Percentiles rank a stretch among this genome's conserved stretches.
Evolutionary conservation across 53 echinoderm and acorn worm species (phyloP).

Genomic region (Pentamera pediparva): DNA sequence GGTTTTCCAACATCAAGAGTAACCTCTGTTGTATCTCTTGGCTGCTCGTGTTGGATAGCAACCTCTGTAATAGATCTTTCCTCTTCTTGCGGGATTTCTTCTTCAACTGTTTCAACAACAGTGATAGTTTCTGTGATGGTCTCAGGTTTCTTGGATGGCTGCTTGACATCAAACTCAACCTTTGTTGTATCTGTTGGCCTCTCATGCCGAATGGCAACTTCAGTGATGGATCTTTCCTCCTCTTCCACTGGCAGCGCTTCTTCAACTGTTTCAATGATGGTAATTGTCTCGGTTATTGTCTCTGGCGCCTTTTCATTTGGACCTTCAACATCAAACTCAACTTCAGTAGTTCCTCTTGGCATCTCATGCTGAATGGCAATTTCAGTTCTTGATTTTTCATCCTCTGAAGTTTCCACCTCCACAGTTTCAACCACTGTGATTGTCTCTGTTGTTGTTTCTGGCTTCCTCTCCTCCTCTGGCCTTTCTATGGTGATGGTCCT

Average conservation of each 20-base stretch:
- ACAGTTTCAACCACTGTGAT: conserved; percentile 18
- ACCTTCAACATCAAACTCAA: conserved; percentile 19
- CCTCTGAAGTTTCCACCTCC: conserved; percentile 28
- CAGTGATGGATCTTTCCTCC: conserved; percentile 10
- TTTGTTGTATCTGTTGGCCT: conserved; percentile 7
- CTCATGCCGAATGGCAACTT: conserved; percentile 36
- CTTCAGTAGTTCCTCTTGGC: conserved; percentile 1
- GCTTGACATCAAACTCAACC: conserved; percentile 9
- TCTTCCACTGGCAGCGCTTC: conserved; percentile 22
- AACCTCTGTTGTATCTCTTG: conserved; percentile 17
- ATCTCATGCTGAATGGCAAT: conserved; percentile 35
- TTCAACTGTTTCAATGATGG: conserved; percentile 32
- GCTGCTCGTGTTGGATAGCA: conserved; percentile 30
- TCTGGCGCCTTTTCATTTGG: neutral
- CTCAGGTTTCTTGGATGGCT: neutral
- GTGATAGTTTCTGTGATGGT: conserved; percentile 40
- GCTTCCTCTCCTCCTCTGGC: neutral
- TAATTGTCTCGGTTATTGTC: conserved; percentile 29
- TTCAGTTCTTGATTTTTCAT: conserved; percentile 32
- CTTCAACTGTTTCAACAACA: conserved; percentile 36
- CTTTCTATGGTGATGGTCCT: neutral
- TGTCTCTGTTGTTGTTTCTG: conserved; percentile 18
- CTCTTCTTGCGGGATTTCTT: conserved; percentile 23
- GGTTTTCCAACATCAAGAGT: conserved; percentile 6
- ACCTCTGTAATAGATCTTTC: conserved; percentile 20